Conservation (phyloP, 2,113 vertebrate species). For the Cyprinodon tularosa region DNA sequence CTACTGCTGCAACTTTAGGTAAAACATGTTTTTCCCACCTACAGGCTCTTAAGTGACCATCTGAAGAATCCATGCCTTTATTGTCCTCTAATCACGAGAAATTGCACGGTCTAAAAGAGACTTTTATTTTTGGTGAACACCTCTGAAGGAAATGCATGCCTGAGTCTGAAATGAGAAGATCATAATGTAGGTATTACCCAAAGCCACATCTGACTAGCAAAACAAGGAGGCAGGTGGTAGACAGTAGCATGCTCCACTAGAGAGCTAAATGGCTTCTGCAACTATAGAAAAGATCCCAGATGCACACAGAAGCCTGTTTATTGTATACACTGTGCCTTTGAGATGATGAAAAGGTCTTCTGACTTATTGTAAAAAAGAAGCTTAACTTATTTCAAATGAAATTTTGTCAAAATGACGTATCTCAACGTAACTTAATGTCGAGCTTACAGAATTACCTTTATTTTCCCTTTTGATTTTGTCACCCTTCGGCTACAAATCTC, state of each 20-base stretch:
- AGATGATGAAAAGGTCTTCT: slow-evolving; percentile 13
- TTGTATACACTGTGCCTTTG: slow-evolving; percentile 23
- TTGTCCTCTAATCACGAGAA: slow-evolving; percentile 33
- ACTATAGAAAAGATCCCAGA: slow-evolving; percentile 58
- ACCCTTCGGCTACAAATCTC: not conserved
- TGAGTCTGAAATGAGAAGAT: slow-evolving; percentile 47
- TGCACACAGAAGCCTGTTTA: slow-evolving; percentile 50
- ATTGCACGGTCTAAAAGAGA: slow-evolving; percentile 17
- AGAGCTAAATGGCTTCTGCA: slow-evolving; percentile 45
- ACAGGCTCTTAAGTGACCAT: slow-evolving; percentile 30
- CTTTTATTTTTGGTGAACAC: slow-evolving; percentile 60
- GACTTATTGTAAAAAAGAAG: not conserved
- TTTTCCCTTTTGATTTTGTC: not conserved
- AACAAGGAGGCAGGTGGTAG: slow-evolving; percentile 55
- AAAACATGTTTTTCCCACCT: not conserved
- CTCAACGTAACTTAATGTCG: not conserved
- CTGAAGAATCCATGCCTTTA: slow-evolving; percentile 20
- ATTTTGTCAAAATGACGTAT: not conserved
- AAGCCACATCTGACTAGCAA: slow-evolving; percentile 65
- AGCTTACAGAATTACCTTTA: not conserved
- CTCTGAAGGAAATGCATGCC: slow-evolving; percentile 48
- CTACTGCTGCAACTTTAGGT: not conserved
- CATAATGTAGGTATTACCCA: slow-evolving; percentile 55
- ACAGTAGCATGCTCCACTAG: slow-evolving; percentile 21
- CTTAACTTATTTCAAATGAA: not conserved